phyloP scores from a whole-genome alignment of 2,888 invertebrate species.

The Villa cingulata region DNA sequence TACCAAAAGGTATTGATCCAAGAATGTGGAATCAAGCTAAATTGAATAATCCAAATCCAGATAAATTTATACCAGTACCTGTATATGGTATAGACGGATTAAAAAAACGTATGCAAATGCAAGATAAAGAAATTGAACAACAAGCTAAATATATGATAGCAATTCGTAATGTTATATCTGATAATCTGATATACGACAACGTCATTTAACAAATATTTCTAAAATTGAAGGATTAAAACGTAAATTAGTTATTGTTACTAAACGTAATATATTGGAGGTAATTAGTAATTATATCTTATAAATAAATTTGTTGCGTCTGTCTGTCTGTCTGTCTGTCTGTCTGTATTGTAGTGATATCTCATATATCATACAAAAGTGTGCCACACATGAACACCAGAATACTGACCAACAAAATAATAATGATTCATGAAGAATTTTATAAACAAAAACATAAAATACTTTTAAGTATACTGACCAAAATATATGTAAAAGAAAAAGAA shows the following conservation, averaged over 20 bases:
- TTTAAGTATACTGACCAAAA: too few species aligned
- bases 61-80: slow-evolving; percentile 81
- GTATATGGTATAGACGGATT: slow-evolving; percentile 78
- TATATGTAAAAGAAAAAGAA: too few species aligned
- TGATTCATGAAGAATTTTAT: too few species aligned
- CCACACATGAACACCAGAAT: too few species aligned
- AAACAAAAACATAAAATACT: too few species aligned
- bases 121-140: slow-evolving; percentile 68
- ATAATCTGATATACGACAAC: slow-evolving; percentile 66
- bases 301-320: too few species aligned
- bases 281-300: slow-evolving; percentile 2
- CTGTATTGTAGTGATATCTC: too few species aligned
- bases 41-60: slow-evolving; percentile 85
- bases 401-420: too few species aligned
- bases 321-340: too few species aligned
- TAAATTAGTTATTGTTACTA: slow-evolving; percentile 62
- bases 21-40: slow-evolving; percentile 94
- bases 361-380: too few species aligned
- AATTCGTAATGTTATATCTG: slow-evolving; percentile 61
- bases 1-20: slow-evolving; percentile 86
- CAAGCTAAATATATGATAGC: slow-evolving; percentile 70
- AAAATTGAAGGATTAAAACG: slow-evolving; percentile 71
- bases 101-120: slow-evolving; percentile 68
- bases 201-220: slow-evolving; percentile 67
- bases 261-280: slow-evolving; percentile 74